Evolutionary conservation across 2,888 invertebrate species (phyloP), one percentile per base, ranked within the genome.

Genomic region (Capitulum mitella): DNA sequence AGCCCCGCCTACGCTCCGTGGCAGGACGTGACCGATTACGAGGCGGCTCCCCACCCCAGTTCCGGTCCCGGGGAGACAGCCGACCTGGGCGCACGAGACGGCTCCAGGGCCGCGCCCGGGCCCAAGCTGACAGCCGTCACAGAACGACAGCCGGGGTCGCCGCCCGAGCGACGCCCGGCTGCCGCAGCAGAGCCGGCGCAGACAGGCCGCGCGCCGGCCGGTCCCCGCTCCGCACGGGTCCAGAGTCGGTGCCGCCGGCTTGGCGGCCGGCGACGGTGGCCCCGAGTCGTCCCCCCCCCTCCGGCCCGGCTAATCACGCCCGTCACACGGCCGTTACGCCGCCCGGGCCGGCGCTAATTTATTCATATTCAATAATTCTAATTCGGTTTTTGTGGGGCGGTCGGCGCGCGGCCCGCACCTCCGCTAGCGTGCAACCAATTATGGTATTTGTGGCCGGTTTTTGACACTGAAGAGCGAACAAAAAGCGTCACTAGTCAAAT

Each of bases 331-430:
- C 16, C 70, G 0, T 22, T 6, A 22, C 70, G 37, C 54, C 58
- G 26, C 32, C 70, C 26, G 22, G 5, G 16, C 54, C n/a, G 22
- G n/a, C 70, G 70, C 32, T 32, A 70, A 70, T 70, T 37, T 70
- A 70, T 70, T 70, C 70, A 70, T 70, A 70, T 70, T 70, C 70
- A 70, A 70, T 70, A 70, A 70, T 70, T 70, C 34, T 70, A 70
- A 70, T 70, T 70, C 70, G 70, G 22, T 70, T 70, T 70, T 70
- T 37, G 70, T 37, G 22, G 22, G 34, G 19, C 64, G 34, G 51
- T 22, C 22, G n/a, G 54, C 54, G 54, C 22, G n/a, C 54, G 12
- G 70, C 70, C 26, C 37, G 3, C 34, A 22, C 37, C 32, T 10
- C 16, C 37, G 70, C 37, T 70, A 54, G 70, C 70, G 70, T 70